A percentile compares a stretch with the other conserved stretches of the same genome.
phyloP scores from a whole-genome alignment of 2,113 vertebrate genomes.

The Lagenorhynchus albirostris region DNA sequence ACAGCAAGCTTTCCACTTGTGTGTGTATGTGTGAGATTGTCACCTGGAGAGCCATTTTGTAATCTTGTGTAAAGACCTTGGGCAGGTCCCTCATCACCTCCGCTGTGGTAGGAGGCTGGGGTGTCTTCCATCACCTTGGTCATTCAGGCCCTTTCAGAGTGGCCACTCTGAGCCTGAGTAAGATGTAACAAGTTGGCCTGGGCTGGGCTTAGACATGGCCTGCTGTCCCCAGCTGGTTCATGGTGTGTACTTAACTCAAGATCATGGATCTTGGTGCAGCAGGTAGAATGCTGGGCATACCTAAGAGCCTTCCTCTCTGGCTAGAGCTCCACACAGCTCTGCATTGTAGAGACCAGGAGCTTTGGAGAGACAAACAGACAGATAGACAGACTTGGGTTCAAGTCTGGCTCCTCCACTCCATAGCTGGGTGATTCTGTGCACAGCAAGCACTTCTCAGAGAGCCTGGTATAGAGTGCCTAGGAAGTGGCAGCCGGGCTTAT shows the following conservation, averaged over 20 bases:
- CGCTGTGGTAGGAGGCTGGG: neutral
- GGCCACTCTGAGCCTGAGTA: neutral
- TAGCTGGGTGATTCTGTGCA: neutral
- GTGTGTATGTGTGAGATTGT: too few species aligned
- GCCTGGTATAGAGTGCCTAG: neutral
- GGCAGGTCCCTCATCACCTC: neutral
- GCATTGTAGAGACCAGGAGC: neutral
- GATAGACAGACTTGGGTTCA: neutral
- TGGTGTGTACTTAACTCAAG: neutral
- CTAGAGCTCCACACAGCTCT: neutral
- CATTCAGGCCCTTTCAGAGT: neutral
- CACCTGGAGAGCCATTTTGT: neutral
- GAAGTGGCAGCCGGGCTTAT: neutral
- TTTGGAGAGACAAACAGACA: neutral
- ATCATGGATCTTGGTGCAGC: neutral
- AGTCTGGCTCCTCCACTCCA: too few species aligned
- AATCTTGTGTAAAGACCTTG: neutral
- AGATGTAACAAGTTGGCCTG: neutral
- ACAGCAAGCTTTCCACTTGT: neutral
- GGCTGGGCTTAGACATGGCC: neutral
- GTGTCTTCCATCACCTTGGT: neutral
- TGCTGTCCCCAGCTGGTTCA: neutral
- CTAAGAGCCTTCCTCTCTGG: neutral
- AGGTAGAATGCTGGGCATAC: neutral
- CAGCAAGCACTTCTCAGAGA: neutral